Percentiles rank a stretch among this genome's conserved stretches.
Evolutionary conservation across 2,888 invertebrate species (phyloP).

Genomic region (Caenorhabditis japonica): DNA sequence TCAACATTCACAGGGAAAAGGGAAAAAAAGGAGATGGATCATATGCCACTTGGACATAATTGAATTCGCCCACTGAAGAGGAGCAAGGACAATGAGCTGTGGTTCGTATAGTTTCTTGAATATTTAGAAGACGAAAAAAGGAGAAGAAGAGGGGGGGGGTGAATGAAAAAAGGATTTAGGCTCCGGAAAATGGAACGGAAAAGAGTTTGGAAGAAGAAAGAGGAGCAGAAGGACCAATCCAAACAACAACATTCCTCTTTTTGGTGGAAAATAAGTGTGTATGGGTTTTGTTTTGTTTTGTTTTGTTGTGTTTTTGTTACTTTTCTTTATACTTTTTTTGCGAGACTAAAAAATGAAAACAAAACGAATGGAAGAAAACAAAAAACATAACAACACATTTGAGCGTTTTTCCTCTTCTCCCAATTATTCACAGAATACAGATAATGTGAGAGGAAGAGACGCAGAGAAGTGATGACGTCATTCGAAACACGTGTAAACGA

Average conservation of each 20-base stretch:
- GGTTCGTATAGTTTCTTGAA: constrained; percentile 18
- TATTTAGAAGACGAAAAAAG: background rate
- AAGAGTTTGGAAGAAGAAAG: constrained; percentile 14
- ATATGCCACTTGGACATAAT: background rate
- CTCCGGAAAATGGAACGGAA: constrained; percentile 8
- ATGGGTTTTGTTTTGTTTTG: constrained; percentile 4
- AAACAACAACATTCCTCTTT: constrained; percentile 27
- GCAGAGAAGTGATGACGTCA: constrained; percentile 17
- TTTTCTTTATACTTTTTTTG: too few relatives aligned
- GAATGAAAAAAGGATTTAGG: too few relatives aligned
- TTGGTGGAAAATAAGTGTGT: too few relatives aligned
- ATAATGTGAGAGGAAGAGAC: constrained; percentile 4
- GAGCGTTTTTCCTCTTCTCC: constrained; percentile 31
- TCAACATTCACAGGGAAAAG: too few relatives aligned
- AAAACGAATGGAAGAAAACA: constrained; percentile 11
- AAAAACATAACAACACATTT: constrained; percentile 8
- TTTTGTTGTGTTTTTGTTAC: constrained; percentile 20
- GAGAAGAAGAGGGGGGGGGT: background rate
- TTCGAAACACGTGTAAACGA: background rate
- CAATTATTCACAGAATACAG: background rate
- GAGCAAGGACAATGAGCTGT: too few relatives aligned
- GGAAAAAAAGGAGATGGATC: background rate
- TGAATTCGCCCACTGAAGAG: too few relatives aligned
- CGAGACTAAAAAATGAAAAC: too few relatives aligned
- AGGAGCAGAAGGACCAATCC: constrained; percentile 6